Evolutionary conservation across 2,113 vertebrate species (phyloP), one percentile per base, ranked within the genome.

Genomic region (Crotalus tigris): DNA sequence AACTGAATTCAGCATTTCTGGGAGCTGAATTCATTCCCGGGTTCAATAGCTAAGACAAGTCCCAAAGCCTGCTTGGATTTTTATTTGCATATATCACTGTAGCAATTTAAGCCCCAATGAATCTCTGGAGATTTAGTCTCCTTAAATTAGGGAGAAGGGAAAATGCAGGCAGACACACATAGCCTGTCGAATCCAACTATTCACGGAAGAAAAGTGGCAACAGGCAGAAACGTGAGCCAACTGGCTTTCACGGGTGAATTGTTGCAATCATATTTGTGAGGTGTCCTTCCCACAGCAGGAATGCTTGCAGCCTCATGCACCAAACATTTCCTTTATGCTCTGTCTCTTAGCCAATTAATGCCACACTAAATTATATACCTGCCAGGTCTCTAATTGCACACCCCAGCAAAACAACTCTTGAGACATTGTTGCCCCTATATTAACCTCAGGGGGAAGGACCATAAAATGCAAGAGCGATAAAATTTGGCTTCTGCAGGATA

Each of bases 331-430:
- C 93, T 96, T 96, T 96, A 97, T 96, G 96, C 94, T 94, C 97
- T 94, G 88, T 95, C 94, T 93, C 95, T 94, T 94, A 95, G 94
- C 94, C 95, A 97, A 96, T 97, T 96, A 97, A 96, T 0, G 85
- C 96, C 96, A 96, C 92, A 96, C 91, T 96, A 97, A 97, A 96
- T 96, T 96, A 96, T 94, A 94, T 94, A 96, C 94, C 95, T 96
- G 93, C 90, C 97, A 95, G 81, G 94, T 92, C 95, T 96, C 95
- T 96, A 96, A 97, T 96, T 96, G 96, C 95, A 96, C 94, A 94
- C 93, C 93, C 96, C 93, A 94, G 94, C 96, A 95, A 94, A 96
- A 93, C 94, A 5, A 0, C 81, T 96, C 96, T 95, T 94, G 95
- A 96, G 94, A 93, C 93, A 95, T 91, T 96, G 92, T 93, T 94